These are phyloP conservation scores for Ricordea florida DNA, from an alignment of 92 coral and sea anemone genomes.

Conservation along the genomic window DNA sequence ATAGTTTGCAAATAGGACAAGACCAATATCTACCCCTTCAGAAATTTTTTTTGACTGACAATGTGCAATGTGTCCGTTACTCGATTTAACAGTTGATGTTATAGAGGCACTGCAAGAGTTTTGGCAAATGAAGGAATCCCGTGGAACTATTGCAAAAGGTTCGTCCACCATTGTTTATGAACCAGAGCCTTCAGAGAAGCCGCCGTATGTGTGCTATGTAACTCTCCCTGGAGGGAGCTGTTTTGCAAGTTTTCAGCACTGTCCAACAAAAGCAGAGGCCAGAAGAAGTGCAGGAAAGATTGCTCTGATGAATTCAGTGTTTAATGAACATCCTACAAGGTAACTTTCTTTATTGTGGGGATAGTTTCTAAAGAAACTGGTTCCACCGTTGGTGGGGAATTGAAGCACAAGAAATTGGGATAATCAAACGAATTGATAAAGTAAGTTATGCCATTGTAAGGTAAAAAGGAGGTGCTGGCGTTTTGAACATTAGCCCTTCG, in stretches of 20 bases:
- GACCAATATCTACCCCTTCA: too few relatives aligned
- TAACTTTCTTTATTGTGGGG: neutral
- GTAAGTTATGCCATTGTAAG: too few relatives aligned
- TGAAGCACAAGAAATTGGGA: too few relatives aligned
- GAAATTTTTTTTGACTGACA: neutral
- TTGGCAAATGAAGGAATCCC: constrained; percentile 88
- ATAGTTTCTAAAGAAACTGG: too few relatives aligned
- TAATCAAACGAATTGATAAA: too few relatives aligned
- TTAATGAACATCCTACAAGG: constrained; percentile 96
- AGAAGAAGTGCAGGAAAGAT: constrained; percentile 89
- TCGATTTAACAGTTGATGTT: constrained; percentile 69
- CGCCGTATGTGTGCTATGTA: constrained; percentile 90
- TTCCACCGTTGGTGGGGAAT: too few relatives aligned
- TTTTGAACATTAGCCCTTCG: too few relatives aligned
- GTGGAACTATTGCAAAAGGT: constrained; percentile 26
- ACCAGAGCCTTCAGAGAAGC: constrained; percentile 76
- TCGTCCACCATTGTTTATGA: constrained; percentile 66
- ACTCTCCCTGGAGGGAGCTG: constrained; percentile 93
- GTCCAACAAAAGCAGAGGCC: constrained; percentile 93
- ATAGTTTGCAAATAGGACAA: too few relatives aligned
- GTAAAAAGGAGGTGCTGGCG: too few relatives aligned
- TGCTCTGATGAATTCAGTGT: constrained; percentile 94
- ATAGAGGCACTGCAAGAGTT: constrained; percentile 87
- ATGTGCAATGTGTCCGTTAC: too few relatives aligned
- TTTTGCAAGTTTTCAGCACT: constrained; percentile 89